Conservation (phyloP, 2,888 invertebrate species). For the Glaucopsyche alexis region DNA sequence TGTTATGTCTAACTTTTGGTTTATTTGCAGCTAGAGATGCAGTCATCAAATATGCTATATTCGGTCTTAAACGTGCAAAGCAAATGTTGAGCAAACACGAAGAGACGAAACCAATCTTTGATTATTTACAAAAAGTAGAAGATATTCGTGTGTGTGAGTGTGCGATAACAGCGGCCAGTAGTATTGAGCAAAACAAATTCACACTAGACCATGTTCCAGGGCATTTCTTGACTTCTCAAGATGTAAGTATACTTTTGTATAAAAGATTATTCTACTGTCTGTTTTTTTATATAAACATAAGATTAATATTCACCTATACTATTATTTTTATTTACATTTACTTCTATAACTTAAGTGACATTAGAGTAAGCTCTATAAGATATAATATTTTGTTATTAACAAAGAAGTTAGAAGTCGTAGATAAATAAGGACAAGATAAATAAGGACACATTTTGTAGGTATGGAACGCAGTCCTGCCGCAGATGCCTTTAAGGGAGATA, state of each 20-base stretch:
- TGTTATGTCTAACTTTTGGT: neutral
- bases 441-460: slow-evolving; percentile 61
- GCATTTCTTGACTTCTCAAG: slow-evolving; percentile 81
- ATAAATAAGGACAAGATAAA: neutral
- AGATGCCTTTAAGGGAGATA: slow-evolving; percentile 74
- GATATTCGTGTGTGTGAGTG: slow-evolving; percentile 76
- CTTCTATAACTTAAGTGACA: too few relatives aligned
- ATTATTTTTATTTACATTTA: too few relatives aligned
- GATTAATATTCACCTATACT: too few relatives aligned
- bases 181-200: slow-evolving; percentile 75
- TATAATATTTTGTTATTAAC: too few relatives aligned
- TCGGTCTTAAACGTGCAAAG: slow-evolving; percentile 74
- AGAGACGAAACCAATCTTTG: slow-evolving; percentile 62
- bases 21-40: slow-evolving; percentile 58
- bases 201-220: slow-evolving; percentile 85
- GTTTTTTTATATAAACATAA: neutral
- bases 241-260: slow-evolving; percentile 66
- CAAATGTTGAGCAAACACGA: slow-evolving; percentile 59
- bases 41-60: slow-evolving; percentile 75
- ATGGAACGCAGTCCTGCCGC: slow-evolving; percentile 81
- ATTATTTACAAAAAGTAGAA: slow-evolving; percentile 71
- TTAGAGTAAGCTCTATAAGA: too few relatives aligned
- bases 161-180: slow-evolving; percentile 68
- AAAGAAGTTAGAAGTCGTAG: too few relatives aligned
- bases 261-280: neutral